Evolutionary conservation across 2,113 vertebrate genomes (phyloP).

Genomic region (Poicephalus meyeri): DNA sequence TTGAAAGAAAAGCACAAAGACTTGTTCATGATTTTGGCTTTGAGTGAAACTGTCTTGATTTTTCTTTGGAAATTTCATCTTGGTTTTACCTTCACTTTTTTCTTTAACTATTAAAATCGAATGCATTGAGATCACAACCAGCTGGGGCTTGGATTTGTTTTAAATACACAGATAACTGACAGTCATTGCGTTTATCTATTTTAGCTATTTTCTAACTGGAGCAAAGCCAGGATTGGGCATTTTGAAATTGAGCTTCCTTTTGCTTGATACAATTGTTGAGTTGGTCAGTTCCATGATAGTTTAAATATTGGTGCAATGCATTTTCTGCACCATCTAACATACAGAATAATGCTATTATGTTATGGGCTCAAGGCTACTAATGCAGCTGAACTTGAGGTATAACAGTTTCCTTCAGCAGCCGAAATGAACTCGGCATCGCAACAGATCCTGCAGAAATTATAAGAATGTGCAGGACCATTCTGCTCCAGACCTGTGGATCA

Average conservation of each 20-base stretch:
- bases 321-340: background rate
- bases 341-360: conserved; percentile 10
- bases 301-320: conserved; percentile 35
- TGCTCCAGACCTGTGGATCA: background rate
- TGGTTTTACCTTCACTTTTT: background rate
- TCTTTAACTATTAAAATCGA: background rate
- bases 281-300: background rate
- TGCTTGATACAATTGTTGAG: background rate
- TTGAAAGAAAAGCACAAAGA: background rate
- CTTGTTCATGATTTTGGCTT: background rate
- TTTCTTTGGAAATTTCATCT: background rate
- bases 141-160: background rate
- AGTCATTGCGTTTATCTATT: background rate
- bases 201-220: background rate
- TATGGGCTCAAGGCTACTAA: conserved; percentile 2
- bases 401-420: conserved; percentile 16
- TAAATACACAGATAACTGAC: background rate
- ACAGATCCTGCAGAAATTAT: conserved; percentile 35
- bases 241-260: background rate
- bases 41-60: background rate
- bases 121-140: background rate
- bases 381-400: conserved; percentile 7
- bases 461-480: background rate
- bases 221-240: background rate
- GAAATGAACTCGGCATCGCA: conserved; percentile 35